Percentiles rank a stretch among this genome's conserved stretches.
Conservation (phyloP, 2,888 invertebrate genomes). For the Scrobipalpa atriplicella region DNA sequence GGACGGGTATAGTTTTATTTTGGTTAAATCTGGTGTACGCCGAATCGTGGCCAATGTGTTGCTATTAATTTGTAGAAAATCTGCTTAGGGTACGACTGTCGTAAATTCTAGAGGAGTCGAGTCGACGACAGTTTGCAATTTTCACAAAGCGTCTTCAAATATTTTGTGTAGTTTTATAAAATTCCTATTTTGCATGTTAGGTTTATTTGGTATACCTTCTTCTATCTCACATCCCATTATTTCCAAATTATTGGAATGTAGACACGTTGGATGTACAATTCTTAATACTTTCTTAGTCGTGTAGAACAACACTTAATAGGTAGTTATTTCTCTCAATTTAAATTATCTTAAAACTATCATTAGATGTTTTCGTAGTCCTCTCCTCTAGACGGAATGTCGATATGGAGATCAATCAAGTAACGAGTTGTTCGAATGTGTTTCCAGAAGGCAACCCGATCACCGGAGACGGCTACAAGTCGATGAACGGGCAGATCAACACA, state of each 20-base stretch:
- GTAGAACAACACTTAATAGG: neutral
- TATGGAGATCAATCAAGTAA: slow-evolving; percentile 3
- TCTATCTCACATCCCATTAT: neutral
- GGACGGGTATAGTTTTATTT: too few relatives aligned
- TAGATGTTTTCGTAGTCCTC: neutral
- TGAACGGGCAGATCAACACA: slow-evolving; percentile 82
- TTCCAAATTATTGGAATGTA: neutral
- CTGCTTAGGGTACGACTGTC: too few relatives aligned
- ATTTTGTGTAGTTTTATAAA: too few relatives aligned
- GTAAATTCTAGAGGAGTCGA: too few relatives aligned
- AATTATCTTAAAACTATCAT: neutral
- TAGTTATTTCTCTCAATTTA: neutral
- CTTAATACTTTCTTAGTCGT: neutral
- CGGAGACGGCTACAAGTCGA: slow-evolving; percentile 82
- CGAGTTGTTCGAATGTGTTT: slow-evolving; percentile 44
- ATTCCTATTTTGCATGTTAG: too few relatives aligned
- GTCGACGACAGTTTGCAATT: too few relatives aligned
- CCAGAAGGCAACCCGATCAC: slow-evolving; percentile 84
- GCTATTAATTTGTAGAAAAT: too few relatives aligned
- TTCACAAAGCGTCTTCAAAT: too few relatives aligned
- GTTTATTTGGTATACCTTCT: too few relatives aligned
- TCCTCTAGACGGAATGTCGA: neutral
- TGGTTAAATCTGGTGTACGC: too few relatives aligned
- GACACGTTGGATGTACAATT: neutral
- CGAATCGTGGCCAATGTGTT: too few relatives aligned